Percentiles rank a stretch among this genome's conserved stretches.
Conservation (phyloP, 92 coral and sea anemone genomes). For the Montipora capitata region DNA sequence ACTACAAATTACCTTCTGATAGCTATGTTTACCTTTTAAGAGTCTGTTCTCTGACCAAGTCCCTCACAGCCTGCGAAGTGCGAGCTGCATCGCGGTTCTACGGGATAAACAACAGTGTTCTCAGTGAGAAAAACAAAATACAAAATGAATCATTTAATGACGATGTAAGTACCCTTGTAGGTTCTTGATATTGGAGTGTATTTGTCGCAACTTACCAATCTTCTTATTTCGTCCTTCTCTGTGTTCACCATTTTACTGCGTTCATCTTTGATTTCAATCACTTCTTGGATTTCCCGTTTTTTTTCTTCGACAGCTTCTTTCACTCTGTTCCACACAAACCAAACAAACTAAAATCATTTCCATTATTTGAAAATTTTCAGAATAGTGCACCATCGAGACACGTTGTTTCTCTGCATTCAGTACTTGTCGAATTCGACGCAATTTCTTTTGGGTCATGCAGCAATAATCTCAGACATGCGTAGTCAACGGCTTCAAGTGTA, state of each 20-base stretch:
- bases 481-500: too few species aligned
- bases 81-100: constrained; percentile 92
- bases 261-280: constrained; percentile 78
- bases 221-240: constrained; percentile 86
- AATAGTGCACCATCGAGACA: too few species aligned
- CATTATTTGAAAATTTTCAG: too few species aligned
- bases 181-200: too few species aligned
- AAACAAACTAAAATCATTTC: too few species aligned
- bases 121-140: background rate
- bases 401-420: too few species aligned
- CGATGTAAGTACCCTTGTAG: too few species aligned
- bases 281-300: constrained; percentile 61
- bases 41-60: constrained; percentile 88
- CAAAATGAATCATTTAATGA: too few species aligned
- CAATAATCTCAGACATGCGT: too few species aligned
- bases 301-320: constrained; percentile 81
- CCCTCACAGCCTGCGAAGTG: constrained; percentile 89
- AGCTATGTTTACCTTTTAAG: constrained; percentile 62
- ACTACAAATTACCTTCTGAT: too few species aligned
- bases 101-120: background rate
- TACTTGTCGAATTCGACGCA: too few species aligned
- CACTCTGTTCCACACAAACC: constrained; percentile 57
- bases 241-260: constrained; percentile 85
- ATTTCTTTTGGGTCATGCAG: too few species aligned
- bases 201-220: constrained; percentile 58